Evolutionary conservation across 2,797 vertebrate genomes (phyloP).

Genomic region (Menidia menidia): DNA sequence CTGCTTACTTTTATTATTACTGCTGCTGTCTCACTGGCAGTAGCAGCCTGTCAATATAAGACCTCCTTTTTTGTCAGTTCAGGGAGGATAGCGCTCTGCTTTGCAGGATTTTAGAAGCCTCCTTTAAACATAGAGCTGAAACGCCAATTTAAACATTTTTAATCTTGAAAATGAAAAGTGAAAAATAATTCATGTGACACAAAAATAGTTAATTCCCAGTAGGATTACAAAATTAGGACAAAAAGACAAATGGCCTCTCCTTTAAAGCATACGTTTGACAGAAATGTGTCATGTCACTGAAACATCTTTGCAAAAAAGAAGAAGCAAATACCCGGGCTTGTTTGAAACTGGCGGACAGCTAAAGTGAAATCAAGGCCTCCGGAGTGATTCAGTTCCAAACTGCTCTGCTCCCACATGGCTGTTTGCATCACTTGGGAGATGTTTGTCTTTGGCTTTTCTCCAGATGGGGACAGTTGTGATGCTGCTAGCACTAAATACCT

Average conservation of each 20-base stretch:
- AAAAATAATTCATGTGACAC: background rate
- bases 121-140: constrained; percentile 17
- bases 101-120: constrained; percentile 1
- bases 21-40: constrained; percentile 1
- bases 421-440: constrained; percentile 41
- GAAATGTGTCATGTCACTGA: constrained; percentile 17
- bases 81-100: too few species aligned
- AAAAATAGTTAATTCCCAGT: constrained; percentile 14
- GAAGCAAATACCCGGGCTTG: constrained; percentile 19
- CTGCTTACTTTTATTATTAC: background rate
- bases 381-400: constrained; percentile 32
- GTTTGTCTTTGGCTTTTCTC: constrained; percentile 48
- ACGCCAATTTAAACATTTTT: constrained; percentile 17
- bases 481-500: constrained; percentile 30
- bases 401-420: constrained; percentile 31
- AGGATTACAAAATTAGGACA: constrained; percentile 1
- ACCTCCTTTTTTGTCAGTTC: too few species aligned
- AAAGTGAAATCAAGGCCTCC: constrained; percentile 35
- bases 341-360: constrained; percentile 30
- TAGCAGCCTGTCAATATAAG: background rate
- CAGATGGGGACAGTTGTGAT: constrained; percentile 51
- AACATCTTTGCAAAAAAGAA: constrained; percentile 12
- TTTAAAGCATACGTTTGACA: constrained; percentile 18
- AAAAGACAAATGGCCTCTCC: background rate
- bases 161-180: constrained; percentile 36